Evolutionary conservation across 2,888 invertebrate species (phyloP), one percentile per base, ranked within the genome.

Genomic region (Pocota personata): DNA sequence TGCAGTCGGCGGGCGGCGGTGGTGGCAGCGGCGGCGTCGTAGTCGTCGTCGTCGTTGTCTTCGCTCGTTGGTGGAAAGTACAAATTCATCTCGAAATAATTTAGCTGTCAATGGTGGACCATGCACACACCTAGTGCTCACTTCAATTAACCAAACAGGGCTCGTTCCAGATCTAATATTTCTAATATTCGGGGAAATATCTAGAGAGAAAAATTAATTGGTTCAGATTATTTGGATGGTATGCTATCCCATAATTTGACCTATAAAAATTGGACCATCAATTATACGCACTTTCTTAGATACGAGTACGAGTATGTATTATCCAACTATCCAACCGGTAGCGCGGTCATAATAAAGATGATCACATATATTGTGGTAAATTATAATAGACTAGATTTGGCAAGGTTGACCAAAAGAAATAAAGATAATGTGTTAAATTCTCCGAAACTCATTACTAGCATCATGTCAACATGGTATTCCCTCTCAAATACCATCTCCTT

Each of bases 31-130:
- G 52, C 1, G 16, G n/a, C 1, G 4, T 16, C 7, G 43, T 1
- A 12, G 32, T 16, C 21, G 19, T 19, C 21, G 60, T 27, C 21
- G 27, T 6, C 14, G 46, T 27, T 62, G 40, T 3, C 40, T 14
- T 30, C 27, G 10, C 43, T 48, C 7, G 52, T 60, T 60, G 66
- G 10, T 76, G 48, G 67, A 82, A 82, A 86, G 55, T 82, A 86
- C 82, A 66, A 77, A 82, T 82, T 82, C 82, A 67, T 82, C 82
- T 77, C 76, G 72, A 86, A 86, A 77, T 72, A 82, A 82, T 77
- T 86, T 77, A 76, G 72, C 71, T 77, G 72, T 82, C 82, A 86
- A 86, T 73, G 72, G 14, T 79, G 50, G 71, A 66, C 78, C 64
- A 35, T 71, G 66, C 58, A 75, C 32, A 62, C 75, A 71, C 58